Conservation (phyloP, 2,888 invertebrate species). For the Amblyjoppa fuscipennis region DNA sequence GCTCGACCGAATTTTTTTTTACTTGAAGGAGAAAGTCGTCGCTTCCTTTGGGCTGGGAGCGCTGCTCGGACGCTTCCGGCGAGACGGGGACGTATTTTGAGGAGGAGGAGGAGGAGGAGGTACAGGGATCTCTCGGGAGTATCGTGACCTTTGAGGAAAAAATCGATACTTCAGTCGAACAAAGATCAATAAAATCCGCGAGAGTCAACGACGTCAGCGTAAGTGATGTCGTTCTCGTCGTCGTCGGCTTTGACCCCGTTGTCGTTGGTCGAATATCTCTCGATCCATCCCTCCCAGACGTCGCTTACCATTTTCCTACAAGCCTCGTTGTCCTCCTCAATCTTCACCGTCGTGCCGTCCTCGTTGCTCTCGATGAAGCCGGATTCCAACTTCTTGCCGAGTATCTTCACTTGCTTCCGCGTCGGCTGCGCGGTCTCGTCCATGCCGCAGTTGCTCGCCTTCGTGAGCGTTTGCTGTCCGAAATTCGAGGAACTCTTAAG, state of each 20-base stretch:
- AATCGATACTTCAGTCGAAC: constrained; percentile 22
- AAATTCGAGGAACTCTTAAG: constrained; percentile 69
- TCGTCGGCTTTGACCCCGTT: constrained; percentile 13
- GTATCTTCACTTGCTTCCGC: constrained; percentile 79
- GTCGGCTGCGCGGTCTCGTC: constrained; percentile 67
- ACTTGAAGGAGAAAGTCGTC: constrained; percentile 71
- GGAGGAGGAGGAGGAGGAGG: constrained; percentile 55
- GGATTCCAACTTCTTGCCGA: constrained; percentile 78
- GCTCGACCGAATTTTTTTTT: constrained; percentile 49
- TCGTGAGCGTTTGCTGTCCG: constrained; percentile 47
- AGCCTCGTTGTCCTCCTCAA: constrained; percentile 71
- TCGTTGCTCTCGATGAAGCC: constrained; percentile 73
- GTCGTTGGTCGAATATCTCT: constrained; percentile 35
- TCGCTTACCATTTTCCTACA: constrained; percentile 72
- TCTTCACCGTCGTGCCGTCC: constrained; percentile 73
- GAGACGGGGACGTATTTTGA: constrained; percentile 55
- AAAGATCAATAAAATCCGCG: constrained; percentile 40
- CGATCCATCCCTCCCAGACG: constrained; percentile 66
- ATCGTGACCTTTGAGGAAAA: constrained; percentile 67
- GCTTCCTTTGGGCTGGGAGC: neutral
- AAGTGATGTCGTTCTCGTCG: constrained; percentile 61
- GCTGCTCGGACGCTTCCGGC: constrained; percentile 34
- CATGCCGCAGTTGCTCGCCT: constrained; percentile 52
- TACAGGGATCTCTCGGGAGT: constrained; percentile 60
- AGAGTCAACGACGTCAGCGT: constrained; percentile 58